Base-by-base conservation (phyloP, 2,888 invertebrate genomes). In the Leptopilina drosophilae region DNA sequence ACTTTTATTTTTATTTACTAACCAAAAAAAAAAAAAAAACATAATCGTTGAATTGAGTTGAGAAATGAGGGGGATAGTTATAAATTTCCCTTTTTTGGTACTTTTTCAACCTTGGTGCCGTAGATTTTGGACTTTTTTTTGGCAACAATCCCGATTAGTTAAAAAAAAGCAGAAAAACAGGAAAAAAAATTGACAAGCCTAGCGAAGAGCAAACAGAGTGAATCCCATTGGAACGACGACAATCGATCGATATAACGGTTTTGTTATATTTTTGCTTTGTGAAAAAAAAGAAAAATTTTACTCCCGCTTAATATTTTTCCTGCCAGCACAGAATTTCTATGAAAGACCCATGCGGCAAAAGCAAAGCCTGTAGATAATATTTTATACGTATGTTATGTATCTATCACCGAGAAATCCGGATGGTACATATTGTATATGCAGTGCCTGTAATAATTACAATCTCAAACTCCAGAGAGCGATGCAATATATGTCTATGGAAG, bases 131-230 rank as follows among this genome's bases (percentile, higher is more conserved):
- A 46, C 11, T 64, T 56, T 76, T 81, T 79, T 84, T 84, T 87
- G 84, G 80, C 85, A 79, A 42, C 42, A 77, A 75, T 86, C 88
- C 86, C 79, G 80, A 83, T 84, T 86, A 86, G 82, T 56, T 73
- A 56, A 6, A 42, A 42, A 42, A 42, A 42, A 42, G 3, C 3
- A 33, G 33, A 42, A 42, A 42, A 42, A 33, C 3, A 33, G 33
- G 33, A 42, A 42, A 42, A 42, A 8, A 73, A 33, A 33, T 59
- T 73, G 33, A 73, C 56, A 73, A 73, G 33, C 56, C 56, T 59
- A 73, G 33, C 56, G 56, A 73, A 56, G 56, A 73, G 73, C 73
- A 59, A 40, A 73, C 11, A 73, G 33, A 33, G 33, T 33, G 9
- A 8, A 33, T 73, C 26, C n/a, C 53, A 8, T 56, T 49, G 26